Conservation (phyloP, 1,140 invertebrate genomes). For the Argopecten irradians region DNA sequence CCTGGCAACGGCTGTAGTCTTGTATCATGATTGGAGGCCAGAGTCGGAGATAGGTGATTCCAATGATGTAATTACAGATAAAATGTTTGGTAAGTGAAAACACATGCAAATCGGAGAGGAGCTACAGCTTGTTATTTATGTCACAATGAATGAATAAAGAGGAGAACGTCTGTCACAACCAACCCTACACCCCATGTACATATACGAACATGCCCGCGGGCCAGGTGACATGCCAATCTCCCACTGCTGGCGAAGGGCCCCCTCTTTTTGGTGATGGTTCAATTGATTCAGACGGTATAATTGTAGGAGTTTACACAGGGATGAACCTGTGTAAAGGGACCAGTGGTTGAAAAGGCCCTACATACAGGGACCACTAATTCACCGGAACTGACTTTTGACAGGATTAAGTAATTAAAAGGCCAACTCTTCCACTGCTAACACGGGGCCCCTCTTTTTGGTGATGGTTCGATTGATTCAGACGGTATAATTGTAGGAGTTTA, state of each 20-base stretch:
- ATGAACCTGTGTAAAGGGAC: not conserved
- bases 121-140: constrained; percentile 9
- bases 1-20: not conserved
- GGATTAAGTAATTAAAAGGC: too few relatives aligned
- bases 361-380: not conserved
- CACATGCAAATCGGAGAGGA: not conserved
- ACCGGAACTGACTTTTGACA: not conserved
- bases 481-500: not conserved
- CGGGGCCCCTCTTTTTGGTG: not conserved
- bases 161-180: not conserved
- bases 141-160: not conserved
- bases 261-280: not conserved
- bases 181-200: constrained; percentile 12
- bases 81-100: constrained; percentile 9
- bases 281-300: not conserved
- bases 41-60: not conserved
- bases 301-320: not conserved
- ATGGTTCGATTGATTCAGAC: not conserved
- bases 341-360: not conserved
- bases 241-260: not conserved
- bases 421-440: not conserved
- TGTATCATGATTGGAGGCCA: not conserved
- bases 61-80: constrained; percentile 18
- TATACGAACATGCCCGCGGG: not conserved
- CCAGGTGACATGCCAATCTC: not conserved